Percentiles rank a stretch among this genome's conserved stretches.
Evolutionary conservation across 37 sponge, comb jelly and placozoan genomes (phyloP).

Genomic region (Diacarnus erythraeanus): DNA sequence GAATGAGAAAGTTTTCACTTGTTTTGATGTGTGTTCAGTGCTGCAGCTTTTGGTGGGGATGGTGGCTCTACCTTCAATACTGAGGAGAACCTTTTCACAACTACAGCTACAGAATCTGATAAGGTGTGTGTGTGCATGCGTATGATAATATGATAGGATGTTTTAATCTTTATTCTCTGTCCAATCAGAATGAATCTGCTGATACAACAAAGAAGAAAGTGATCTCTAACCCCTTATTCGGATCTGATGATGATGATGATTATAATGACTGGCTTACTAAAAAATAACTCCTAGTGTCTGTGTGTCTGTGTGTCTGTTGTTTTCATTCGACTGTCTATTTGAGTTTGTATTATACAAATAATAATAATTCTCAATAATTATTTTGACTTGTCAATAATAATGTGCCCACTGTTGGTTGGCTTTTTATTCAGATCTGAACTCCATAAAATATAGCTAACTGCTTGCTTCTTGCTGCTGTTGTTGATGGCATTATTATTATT

Average conservation of each 20-base stretch:
- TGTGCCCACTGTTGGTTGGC: too few species aligned
- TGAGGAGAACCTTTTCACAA: conserved; percentile 45
- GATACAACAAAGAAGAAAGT: conserved; percentile 1
- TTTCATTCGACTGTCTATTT: too few species aligned
- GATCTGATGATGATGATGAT: background rate
- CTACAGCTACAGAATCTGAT: background rate
- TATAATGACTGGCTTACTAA: background rate
- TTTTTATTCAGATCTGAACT: too few species aligned
- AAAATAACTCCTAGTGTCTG: background rate
- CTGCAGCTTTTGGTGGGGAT: conserved; percentile 51
- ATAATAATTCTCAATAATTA: too few species aligned
- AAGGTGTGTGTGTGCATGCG: background rate
- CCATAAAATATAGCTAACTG: too few species aligned
- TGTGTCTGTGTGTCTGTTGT: background rate
- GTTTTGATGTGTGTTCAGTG: conserved; percentile 15
- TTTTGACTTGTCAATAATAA: too few species aligned
- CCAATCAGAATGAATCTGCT: too few species aligned
- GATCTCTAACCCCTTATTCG: conserved; percentile 9
- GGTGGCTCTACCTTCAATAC: conserved; percentile 8
- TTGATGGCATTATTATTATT: too few species aligned
- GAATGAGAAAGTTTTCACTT: background rate
- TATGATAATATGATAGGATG: too few species aligned
- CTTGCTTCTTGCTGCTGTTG: too few species aligned
- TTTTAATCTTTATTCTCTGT: background rate
- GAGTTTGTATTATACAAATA: too few species aligned